Conservation (phyloP, 2,113 vertebrate genomes). For the Heterochromis multidens region DNA sequence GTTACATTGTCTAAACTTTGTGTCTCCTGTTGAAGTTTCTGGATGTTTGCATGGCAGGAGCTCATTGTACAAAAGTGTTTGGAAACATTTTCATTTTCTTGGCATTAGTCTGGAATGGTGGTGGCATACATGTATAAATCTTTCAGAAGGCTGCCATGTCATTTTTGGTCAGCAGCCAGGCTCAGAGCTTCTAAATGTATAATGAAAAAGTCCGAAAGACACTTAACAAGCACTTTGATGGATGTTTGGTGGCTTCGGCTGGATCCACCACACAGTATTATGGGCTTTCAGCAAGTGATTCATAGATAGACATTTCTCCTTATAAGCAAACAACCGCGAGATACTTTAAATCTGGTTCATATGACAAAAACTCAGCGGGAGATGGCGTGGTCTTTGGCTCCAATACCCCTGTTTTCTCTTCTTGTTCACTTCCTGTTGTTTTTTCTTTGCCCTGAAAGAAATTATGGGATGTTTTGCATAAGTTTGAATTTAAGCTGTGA, state of each 20-base stretch:
- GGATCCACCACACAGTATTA: slow-evolving; percentile 46
- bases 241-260: slow-evolving; percentile 60
- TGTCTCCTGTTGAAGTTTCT: neutral
- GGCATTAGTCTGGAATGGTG: slow-evolving; percentile 7
- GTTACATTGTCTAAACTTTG: neutral
- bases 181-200: slow-evolving; percentile 39
- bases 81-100: slow-evolving; percentile 26
- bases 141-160: slow-evolving; percentile 48
- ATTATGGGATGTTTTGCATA: neutral
- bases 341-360: slow-evolving; percentile 41
- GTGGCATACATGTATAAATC: slow-evolving; percentile 41
- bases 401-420: neutral
- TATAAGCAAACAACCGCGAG: slow-evolving; percentile 40
- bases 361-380: slow-evolving; percentile 30
- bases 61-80: neutral
- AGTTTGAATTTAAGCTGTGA: neutral
- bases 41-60: neutral
- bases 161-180: slow-evolving; percentile 47
- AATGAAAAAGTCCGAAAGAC: slow-evolving; percentile 62
- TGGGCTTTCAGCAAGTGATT: slow-evolving; percentile 60
- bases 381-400: neutral
- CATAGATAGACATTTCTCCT: slow-evolving; percentile 48
- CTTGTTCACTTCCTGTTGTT: slow-evolving; percentile 14
- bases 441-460: neutral
- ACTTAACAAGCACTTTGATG: slow-evolving; percentile 68